Evolutionary conservation across 2,888 invertebrate genomes (phyloP).

Genomic region (Troilus luridus): DNA sequence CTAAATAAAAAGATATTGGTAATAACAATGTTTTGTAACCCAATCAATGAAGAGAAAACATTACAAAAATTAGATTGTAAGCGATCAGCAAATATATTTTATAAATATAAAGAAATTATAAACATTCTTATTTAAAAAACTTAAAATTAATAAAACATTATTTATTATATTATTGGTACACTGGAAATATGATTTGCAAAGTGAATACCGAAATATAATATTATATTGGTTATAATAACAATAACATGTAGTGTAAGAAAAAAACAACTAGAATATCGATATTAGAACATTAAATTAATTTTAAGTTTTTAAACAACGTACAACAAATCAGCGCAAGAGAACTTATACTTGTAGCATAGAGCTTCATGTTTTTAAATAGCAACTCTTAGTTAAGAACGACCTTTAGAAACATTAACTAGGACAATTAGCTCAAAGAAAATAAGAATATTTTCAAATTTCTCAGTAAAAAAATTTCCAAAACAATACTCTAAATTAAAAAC

Average conservation of each 20-base stretch:
- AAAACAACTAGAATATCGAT: too few species aligned
- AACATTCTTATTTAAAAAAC: too few species aligned
- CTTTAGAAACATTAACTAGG: background rate
- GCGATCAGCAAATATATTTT: too few species aligned
- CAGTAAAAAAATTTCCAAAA: background rate
- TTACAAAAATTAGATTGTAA: too few species aligned
- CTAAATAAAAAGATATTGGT: background rate
- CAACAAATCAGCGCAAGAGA: background rate
- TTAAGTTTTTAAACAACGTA: background rate
- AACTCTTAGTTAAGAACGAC: background rate
- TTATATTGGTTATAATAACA: too few species aligned
- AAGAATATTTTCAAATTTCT: background rate
- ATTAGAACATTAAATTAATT: background rate
- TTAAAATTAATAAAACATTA: too few species aligned
- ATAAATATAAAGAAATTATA: too few species aligned
- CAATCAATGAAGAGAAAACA: background rate
- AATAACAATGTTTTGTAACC: background rate
- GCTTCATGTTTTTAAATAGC: background rate
- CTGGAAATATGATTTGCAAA: too few species aligned
- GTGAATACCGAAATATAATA: too few species aligned
- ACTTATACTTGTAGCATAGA: background rate
- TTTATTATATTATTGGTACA: too few species aligned
- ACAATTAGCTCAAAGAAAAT: background rate
- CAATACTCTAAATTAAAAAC: conserved; percentile 1
- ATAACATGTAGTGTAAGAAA: too few species aligned